Evolutionary conservation across 2,113 vertebrate species (phyloP).

Genomic region (Festucalex cinctus): DNA sequence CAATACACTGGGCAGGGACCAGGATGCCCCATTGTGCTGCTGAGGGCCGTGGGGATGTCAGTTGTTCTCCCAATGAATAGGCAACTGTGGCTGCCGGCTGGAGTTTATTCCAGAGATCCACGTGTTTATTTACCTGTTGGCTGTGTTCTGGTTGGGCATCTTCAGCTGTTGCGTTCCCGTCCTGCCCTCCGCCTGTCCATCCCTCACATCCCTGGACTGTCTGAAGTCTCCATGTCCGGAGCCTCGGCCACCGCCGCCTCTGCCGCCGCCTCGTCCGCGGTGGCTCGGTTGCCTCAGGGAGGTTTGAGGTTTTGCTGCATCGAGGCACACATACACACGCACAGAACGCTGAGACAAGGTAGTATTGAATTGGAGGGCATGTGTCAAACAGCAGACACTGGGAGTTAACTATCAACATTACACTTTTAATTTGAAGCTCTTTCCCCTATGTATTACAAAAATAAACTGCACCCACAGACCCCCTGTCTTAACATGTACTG

Average conservation of each 20-base stretch:
- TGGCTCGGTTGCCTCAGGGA: constrained; percentile 85
- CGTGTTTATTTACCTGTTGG: constrained; percentile 52
- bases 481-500: background rate
- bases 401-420: background rate
- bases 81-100: constrained; percentile 7
- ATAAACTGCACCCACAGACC: background rate
- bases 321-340: constrained; percentile 9
- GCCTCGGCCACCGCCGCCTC: constrained; percentile 55
- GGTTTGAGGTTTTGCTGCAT: constrained; percentile 86
- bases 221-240: constrained; percentile 57
- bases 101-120: background rate
- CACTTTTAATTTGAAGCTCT: background rate
- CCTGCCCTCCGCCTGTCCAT: constrained; percentile 63
- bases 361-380: constrained; percentile 11
- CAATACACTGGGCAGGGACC: constrained; percentile 41
- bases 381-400: background rate
- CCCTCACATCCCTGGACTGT: constrained; percentile 62
- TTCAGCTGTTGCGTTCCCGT: constrained; percentile 46
- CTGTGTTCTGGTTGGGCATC: constrained; percentile 48
- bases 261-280: constrained; percentile 58
- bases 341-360: constrained; percentile 15
- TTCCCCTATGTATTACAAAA: background rate
- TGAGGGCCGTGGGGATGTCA: constrained; percentile 58
- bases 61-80: constrained; percentile 57
- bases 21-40: constrained; percentile 46